Conservation (phyloP, 2,797 vertebrate genomes). For the Cyprinella venusta region DNA sequence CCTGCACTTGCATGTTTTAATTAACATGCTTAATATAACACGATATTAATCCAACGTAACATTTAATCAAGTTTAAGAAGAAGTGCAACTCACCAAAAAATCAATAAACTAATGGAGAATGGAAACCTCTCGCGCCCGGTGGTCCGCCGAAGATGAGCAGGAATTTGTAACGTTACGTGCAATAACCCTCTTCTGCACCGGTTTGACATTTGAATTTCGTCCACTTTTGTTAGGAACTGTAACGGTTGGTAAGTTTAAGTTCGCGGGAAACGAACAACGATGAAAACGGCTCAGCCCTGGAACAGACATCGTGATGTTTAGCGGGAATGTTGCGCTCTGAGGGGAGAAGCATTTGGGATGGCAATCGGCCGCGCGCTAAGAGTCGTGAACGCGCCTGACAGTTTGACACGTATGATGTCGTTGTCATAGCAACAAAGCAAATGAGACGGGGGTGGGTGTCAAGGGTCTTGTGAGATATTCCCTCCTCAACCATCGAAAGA, state of each 20-base stretch:
- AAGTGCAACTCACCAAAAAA: conserved; percentile 40
- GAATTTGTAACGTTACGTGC: conserved; percentile 1
- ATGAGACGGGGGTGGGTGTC: conserved; percentile 35
- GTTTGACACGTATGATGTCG: conserved; percentile 71
- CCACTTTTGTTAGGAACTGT: not conserved
- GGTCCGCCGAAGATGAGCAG: conserved; percentile 19
- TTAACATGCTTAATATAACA: not conserved
- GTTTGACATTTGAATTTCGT: conserved; percentile 9
- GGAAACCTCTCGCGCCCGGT: conserved; percentile 11
- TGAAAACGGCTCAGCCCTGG: not conserved
- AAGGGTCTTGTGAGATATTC: conserved; percentile 51
- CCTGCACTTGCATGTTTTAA: not conserved
- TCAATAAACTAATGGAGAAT: conserved; percentile 15
- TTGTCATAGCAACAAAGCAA: conserved; percentile 65
- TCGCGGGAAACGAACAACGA: conserved; percentile 1
- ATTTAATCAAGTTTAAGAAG: not conserved
- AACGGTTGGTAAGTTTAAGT: not conserved
- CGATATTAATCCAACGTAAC: not conserved
- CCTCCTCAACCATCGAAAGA: conserved; percentile 46
- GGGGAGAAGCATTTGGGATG: conserved; percentile 35
- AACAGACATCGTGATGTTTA: conserved; percentile 21
- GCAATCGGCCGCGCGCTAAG: conserved; percentile 50
- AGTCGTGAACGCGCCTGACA: conserved; percentile 61
- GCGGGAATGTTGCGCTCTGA: conserved; percentile 8
- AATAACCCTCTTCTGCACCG: not conserved